Conservation (phyloP, 1,140 invertebrate genomes). For the Drosophila rufa region DNA sequence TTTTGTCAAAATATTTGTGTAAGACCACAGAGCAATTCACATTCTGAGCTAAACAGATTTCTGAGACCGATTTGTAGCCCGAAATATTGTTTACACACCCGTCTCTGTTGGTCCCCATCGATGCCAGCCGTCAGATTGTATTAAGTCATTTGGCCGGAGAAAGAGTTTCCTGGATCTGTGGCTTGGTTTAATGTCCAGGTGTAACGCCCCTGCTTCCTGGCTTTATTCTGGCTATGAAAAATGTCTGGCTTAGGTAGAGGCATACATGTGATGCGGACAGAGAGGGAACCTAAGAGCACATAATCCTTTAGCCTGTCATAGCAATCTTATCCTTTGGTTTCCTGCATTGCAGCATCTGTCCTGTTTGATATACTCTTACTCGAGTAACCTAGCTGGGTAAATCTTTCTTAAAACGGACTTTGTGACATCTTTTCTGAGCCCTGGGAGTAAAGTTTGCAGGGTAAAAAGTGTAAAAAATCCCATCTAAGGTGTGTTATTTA, state of each 20-base stretch:
- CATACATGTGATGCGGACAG: not conserved
- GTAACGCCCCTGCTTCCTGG: constrained; percentile 25
- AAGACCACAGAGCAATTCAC: constrained; percentile 47
- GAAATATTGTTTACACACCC: constrained; percentile 70
- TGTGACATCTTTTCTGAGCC: not conserved
- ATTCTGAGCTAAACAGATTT: constrained; percentile 46
- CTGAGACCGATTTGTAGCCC: constrained; percentile 63
- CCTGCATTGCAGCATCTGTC: constrained; percentile 34
- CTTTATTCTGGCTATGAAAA: constrained; percentile 54
- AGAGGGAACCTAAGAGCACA: constrained; percentile 23
- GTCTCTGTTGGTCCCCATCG: constrained; percentile 70
- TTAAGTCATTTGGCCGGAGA: constrained; percentile 35
- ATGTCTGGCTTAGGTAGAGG: constrained; percentile 54
- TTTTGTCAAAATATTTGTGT: constrained; percentile 84
- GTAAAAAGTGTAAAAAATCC: not conserved
- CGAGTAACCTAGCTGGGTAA: not conserved
- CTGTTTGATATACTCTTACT: constrained; percentile 14
- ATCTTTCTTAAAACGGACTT: not conserved
- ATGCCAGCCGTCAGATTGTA: constrained; percentile 41
- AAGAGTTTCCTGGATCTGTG: constrained; percentile 34
- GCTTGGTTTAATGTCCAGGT: constrained; percentile 33
- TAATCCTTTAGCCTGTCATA: constrained; percentile 71
- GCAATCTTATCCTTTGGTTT: constrained; percentile 12
- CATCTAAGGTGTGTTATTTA: not conserved
- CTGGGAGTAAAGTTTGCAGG: too few species aligned